Conservation (phyloP, 1,140 invertebrate species). For the Ostrea denselamellosa region DNA sequence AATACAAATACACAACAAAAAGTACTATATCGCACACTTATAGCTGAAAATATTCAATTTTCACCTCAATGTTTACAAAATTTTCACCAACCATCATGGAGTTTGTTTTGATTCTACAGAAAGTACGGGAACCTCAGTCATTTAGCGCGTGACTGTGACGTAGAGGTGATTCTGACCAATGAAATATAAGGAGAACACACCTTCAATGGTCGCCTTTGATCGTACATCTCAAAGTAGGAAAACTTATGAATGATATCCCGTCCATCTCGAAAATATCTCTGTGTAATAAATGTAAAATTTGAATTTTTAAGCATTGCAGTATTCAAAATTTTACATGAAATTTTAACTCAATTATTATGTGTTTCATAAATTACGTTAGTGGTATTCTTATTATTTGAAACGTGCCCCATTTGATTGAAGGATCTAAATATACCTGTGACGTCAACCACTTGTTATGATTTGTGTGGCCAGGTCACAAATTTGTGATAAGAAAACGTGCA, state of each 20-base stretch:
- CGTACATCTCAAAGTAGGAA: not conserved
- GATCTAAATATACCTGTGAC: constrained; percentile 26
- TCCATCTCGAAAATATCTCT: not conserved
- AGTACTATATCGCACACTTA: too few relatives aligned
- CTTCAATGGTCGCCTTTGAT: not conserved
- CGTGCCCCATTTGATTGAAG: not conserved
- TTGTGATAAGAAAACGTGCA: too few relatives aligned
- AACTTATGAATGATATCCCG: not conserved
- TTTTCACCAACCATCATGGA: constrained; percentile 45
- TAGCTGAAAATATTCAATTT: too few relatives aligned
- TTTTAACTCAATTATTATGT: not conserved
- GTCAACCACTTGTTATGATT: constrained; percentile 4
- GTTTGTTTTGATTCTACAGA: constrained; percentile 54
- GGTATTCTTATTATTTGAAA: not conserved
- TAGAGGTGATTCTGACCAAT: constrained; percentile 32
- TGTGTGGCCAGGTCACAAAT: too few relatives aligned
- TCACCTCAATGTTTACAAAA: constrained; percentile 47
- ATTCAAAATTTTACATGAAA: not conserved
- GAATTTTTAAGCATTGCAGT: not conserved
- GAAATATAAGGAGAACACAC: not conserved
- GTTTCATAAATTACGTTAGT: not conserved
- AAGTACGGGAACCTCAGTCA: constrained; percentile 51
- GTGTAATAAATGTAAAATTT: not conserved
- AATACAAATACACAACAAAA: too few relatives aligned
- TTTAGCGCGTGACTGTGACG: constrained; percentile 45